Conservation (phyloP, 2,113 vertebrate species). For the Triplophysa tibetana region DNA sequence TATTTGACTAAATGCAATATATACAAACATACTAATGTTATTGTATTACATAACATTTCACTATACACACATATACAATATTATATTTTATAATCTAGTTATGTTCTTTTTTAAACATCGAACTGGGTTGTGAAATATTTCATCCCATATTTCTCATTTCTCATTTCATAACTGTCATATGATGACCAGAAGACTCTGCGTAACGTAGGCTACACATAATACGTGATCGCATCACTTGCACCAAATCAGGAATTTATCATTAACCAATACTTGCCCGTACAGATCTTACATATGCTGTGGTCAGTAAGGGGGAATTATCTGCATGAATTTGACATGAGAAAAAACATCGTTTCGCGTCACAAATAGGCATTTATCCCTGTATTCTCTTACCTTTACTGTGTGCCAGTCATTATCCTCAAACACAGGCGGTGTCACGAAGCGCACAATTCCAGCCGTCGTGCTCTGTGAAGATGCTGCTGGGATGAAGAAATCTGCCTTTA, state of each 20-base stretch:
- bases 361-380: neutral
- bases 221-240: slow-evolving; percentile 32
- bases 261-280: slow-evolving; percentile 20
- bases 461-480: slow-evolving; percentile 15
- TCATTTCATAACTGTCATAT: slow-evolving; percentile 17
- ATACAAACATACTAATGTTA: no score
- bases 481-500: slow-evolving; percentile 9
- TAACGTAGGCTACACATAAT: slow-evolving; percentile 33
- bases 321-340: neutral
- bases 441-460: neutral
- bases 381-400: slow-evolving; percentile 9
- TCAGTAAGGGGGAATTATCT: neutral
- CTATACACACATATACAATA: no score
- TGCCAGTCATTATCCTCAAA: slow-evolving; percentile 17
- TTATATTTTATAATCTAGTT: no score
- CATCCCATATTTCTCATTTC: neutral
- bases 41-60: no score
- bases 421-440: slow-evolving; percentile 28
- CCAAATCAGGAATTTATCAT: slow-evolving; percentile 18
- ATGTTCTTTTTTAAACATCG: no score
- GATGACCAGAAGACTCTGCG: slow-evolving; percentile 29
- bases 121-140: no score
- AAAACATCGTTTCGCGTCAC: neutral
- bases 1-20: no score
- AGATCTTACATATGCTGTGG: neutral